A percentile compares a stretch with the other conserved stretches of the same genome.
phyloP scores from a whole-genome alignment of 2,797 vertebrate species.

The Erpetoichthys calabaricus region DNA sequence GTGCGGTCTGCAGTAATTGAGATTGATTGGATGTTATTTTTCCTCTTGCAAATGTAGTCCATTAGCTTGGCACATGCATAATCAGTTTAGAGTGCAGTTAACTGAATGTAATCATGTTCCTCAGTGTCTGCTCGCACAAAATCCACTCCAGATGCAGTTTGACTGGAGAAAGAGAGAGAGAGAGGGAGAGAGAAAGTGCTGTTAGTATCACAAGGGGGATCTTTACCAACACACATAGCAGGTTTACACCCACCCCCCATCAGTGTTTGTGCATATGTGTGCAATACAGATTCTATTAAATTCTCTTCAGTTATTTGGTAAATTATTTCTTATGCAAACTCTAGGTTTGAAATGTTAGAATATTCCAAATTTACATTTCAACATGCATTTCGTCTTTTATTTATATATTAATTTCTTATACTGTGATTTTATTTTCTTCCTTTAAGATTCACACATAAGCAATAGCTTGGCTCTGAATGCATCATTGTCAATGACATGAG shows the following conservation, averaged over 20 bases:
- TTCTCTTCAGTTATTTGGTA: too few species aligned
- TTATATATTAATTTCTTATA: too few species aligned
- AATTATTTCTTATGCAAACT: too few species aligned
- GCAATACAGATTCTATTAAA: too few species aligned
- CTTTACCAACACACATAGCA: slow-evolving; percentile 30
- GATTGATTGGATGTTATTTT: slow-evolving; percentile 99
- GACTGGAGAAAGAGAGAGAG: slow-evolving; percentile 56
- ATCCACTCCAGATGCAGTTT: slow-evolving; percentile 88
- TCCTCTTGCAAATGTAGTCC: slow-evolving; percentile 99
- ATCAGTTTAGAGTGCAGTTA: slow-evolving; percentile 99
- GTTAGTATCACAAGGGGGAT: slow-evolving; percentile 51
- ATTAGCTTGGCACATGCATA: slow-evolving; percentile 99
- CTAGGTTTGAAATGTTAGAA: too few species aligned
- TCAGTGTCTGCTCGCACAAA: slow-evolving; percentile 96
- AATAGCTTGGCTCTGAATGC: too few species aligned
- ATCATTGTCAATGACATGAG: too few species aligned
- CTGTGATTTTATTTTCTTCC: too few species aligned
- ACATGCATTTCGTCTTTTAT: too few species aligned
- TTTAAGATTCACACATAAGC: too few species aligned
- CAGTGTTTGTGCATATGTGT: neutral
- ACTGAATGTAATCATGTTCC: slow-evolving; percentile 99
- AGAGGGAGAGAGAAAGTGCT: slow-evolving; percentile 50
- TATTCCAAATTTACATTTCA: too few species aligned
- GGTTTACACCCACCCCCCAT: slow-evolving; percentile 21
- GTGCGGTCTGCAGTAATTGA: slow-evolving; percentile 88